Base-by-base conservation (phyloP, 2,797 vertebrate genomes). In the Oreonectes daqikongensis region DNA sequence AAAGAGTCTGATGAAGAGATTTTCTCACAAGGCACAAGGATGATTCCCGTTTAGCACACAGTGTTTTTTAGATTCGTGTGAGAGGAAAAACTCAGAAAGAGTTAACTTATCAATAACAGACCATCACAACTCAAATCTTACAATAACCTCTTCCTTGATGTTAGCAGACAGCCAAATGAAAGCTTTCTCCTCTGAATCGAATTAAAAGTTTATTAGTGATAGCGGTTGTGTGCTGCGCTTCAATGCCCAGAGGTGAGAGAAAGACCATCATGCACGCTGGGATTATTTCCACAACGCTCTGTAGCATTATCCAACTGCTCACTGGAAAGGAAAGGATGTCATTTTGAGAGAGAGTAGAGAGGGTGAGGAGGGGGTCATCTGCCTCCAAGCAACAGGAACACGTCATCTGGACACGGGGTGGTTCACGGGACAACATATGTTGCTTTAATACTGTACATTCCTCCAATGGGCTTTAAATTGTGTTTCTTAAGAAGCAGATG, bases 161-260 rank as follows among this genome's bases (percentile, higher is more conserved):
- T 53, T 60, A 35, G 8, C 4, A 17, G 64, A 72, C 59, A 74
- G 24, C 26, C 67, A 64, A 60, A 73, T 40, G 28, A 55, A 50
- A n/a, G 44, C 63, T 30, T 52, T 38, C 53, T 76, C 61, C 52
- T 75, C 68, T 80, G 24, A 64, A 65, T 46, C 68, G 48, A 77
- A 83, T 84, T 80, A 81, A 86, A 84, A 81, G 79, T 76, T 76
- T 81, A 82, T 79, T 82, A 64, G 78, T 72, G 53, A 40, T 68
- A 74, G 63, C 79, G 24, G 48, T 61, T 64, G 50, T 77, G 65
- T 70, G 69, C 59, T 65, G 26, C 50, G 60, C 35, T 38, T 69
- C 48, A 35, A 20, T 69, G 55, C 79, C 83, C 64, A 66, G 75
- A 48, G 57, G 78, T 78, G 66, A 75, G 44, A 69, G 60, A 79